Base-by-base conservation (phyloP, 2,113 vertebrate species). In the Bungarus multicinctus region DNA sequence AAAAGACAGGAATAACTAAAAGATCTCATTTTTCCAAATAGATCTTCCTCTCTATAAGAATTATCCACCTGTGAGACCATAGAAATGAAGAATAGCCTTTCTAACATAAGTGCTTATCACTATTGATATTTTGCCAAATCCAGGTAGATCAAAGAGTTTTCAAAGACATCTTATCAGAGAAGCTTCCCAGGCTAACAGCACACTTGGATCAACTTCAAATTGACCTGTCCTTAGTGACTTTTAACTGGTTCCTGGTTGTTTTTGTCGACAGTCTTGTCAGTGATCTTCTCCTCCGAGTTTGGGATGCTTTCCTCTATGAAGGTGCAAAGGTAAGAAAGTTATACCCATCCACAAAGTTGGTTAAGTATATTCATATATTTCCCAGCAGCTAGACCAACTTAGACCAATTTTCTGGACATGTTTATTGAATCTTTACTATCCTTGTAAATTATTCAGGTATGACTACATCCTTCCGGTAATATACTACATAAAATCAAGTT, bases 291-390 rank as follows among this genome's bases (percentile, higher is more conserved):
- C 97, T 99, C 92, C 97, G 97, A 23, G 97, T 99, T 93, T 99
- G 99, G 99, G 99, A 99, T 34, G 98, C 98, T 92, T 99, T 99
- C 97, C 96, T 99, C 52, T 99, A 99, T 0, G 99, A 99, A 95
- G 99, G 99, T 95, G 98, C 97, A 95, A 99, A 99, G 99, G 99
- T 99, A 95, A 23, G 22, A 25, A 50, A 39, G 16, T 1, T 50
- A 39, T 93, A 87, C 16, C 2, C 86, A 87, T n/a, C 47, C 47
- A 52, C 12, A 27, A 47, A 87, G 87, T 53, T n/a, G 53, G 39
- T 43, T n/a, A 81, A 54, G 34, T 91, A 45, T 47, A 8, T 39
- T 1, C 5, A 18, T 12, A 64, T 3, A 45, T 34, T 69, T 30
- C 27, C 53, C 43, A 39, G 12, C 30, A 87, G 18, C n/a, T 43